Percentiles rank a stretch among this genome's conserved stretches.
Evolutionary conservation across 2,113 vertebrate species (phyloP).

Genomic region (Neogale vison): DNA sequence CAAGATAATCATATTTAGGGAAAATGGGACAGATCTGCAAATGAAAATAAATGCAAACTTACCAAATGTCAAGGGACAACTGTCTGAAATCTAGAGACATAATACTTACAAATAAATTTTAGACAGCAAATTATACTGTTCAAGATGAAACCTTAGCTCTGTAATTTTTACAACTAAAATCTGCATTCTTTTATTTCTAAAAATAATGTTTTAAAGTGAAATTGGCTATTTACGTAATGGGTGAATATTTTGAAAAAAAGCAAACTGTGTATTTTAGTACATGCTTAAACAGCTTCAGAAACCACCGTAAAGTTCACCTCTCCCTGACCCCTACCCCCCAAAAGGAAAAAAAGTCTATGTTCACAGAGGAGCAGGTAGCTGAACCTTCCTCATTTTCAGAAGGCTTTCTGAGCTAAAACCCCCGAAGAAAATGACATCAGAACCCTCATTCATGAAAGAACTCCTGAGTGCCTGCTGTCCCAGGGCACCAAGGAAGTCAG

Average conservation of each 20-base stretch:
- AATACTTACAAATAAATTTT: background rate
- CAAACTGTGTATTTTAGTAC: background rate
- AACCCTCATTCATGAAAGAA: background rate
- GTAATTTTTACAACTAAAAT: background rate
- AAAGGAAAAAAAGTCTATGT: background rate
- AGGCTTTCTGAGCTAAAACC: background rate
- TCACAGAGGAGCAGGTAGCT: background rate
- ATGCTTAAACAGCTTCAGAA: background rate
- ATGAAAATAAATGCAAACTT: background rate
- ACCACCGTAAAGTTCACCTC: background rate
- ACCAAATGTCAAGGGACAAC: background rate
- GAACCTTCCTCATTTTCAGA: background rate
- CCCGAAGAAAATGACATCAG: background rate
- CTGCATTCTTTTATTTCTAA: background rate
- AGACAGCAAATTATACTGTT: background rate
- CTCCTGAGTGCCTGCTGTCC: background rate
- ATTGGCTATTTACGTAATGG: background rate
- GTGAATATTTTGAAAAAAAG: background rate
- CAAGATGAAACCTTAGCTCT: background rate
- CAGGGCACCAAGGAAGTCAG: background rate
- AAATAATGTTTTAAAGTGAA: background rate
- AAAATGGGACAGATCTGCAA: background rate
- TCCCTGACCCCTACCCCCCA: background rate
- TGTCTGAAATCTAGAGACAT: background rate
- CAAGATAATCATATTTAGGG: background rate